phyloP scores from a whole-genome alignment of 2,888 invertebrate species.

The Phengaris arion region DNA sequence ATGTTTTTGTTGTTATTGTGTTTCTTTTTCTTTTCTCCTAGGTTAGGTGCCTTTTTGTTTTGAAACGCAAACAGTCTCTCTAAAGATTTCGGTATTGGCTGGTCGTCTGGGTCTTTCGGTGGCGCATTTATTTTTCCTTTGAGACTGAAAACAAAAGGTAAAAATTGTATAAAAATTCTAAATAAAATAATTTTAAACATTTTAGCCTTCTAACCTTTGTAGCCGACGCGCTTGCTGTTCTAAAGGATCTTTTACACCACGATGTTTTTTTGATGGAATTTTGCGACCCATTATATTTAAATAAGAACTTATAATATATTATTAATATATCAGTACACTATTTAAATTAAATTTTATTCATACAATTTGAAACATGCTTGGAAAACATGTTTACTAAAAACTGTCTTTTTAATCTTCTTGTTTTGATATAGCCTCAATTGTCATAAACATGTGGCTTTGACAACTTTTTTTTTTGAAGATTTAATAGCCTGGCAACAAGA shows the following conservation, averaged over 20 bases:
- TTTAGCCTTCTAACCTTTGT: slow-evolving; percentile 74
- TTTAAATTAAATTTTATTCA: background rate
- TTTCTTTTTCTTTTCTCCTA: slow-evolving; percentile 42
- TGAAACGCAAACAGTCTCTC: slow-evolving; percentile 77
- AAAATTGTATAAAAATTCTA: background rate
- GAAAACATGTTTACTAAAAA: slow-evolving; percentile 2
- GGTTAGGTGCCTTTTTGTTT: slow-evolving; percentile 41
- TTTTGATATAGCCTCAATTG: background rate
- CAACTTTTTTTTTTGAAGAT: too few relatives aligned
- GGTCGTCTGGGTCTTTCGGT: slow-evolving; percentile 84
- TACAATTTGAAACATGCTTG: background rate
- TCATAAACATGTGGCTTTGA: slow-evolving; percentile 12
- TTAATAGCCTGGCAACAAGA: too few relatives aligned
- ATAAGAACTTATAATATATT: background rate
- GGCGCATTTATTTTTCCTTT: slow-evolving; percentile 87
- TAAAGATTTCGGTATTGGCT: slow-evolving; percentile 87
- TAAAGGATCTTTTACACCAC: slow-evolving; percentile 87
- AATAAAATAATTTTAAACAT: background rate
- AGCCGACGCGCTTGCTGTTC: slow-evolving; percentile 83
- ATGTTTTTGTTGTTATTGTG: slow-evolving; percentile 41
- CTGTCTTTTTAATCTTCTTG: background rate
- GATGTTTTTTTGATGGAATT: slow-evolving; percentile 90
- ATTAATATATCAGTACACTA: background rate
- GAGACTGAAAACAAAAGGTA: slow-evolving; percentile 71
- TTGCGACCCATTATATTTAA: slow-evolving; percentile 82